Base-by-base conservation (phyloP, 2,888 invertebrate genomes). In the Diplazon laetatorius region DNA sequence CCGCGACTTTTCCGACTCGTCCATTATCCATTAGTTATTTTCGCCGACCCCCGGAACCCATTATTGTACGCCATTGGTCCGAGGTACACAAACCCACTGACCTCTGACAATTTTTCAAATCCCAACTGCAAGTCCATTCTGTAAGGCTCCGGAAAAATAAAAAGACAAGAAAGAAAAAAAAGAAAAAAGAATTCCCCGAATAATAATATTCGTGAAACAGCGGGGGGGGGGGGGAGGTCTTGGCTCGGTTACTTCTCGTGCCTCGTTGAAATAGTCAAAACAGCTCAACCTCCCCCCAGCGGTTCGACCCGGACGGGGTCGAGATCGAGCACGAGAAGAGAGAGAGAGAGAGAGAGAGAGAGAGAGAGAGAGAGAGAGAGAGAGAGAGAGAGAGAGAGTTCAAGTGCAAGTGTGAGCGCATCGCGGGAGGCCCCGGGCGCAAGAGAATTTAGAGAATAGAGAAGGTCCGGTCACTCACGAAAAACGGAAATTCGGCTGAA, bases 261-360 rank as follows among this genome's bases (percentile, higher is more conserved):
- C 55, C 37, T 81, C 78, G 80, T 72, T 59, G 78, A 84, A 81
- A 87, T 84, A 85, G 86, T 87, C 87, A 87, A 87, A 87, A 87
- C 85, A 88, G 85, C 80, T 85, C 87, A n/a, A n/a, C n/a, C n/a
- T n/a, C 85, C 82, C 87, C 88, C 86, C 82, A 78, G 80, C 73
- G 83, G 83, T 80, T 82, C 76, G 80, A 79, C 70, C 76, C n/a
- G n/a, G 42, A 18, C 60, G 76, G 76, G 65, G 77, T 77, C n/a
- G n/a, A n/a, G n/a, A n/a, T n/a, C n/a, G n/a, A n/a, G n/a, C n/a
- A n/a, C n/a, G n/a, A n/a, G n/a, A n/a, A 78, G 81, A 82, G 72
- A 84, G 66, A 76, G 60, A 66, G 70, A 48, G 65, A 65, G 48
- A 78, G 81, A 81, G 83, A 77, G 82, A 82, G 80, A 80, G 82